Evolutionary conservation across 1,140 invertebrate species (phyloP).

Genomic region (Hyphantria cunea): DNA sequence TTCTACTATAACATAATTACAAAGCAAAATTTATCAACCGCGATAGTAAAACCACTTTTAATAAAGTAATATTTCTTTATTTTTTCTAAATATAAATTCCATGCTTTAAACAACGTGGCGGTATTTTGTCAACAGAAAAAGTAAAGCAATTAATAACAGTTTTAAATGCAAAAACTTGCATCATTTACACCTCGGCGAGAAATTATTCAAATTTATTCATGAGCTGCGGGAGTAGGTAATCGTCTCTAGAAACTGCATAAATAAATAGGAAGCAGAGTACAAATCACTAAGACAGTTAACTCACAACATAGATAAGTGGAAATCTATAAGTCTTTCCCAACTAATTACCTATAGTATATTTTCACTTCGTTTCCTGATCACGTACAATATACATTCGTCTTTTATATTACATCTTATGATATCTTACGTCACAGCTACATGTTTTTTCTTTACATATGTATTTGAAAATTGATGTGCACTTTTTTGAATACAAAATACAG

Average conservation of each 20-base stretch:
- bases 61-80: constrained; percentile 23
- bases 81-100: constrained; percentile 23
- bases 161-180: constrained; percentile 75
- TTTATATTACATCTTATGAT: too few relatives aligned
- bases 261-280: constrained; percentile 69
- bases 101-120: constrained; percentile 8
- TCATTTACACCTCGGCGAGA: constrained; percentile 67
- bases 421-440: too few relatives aligned
- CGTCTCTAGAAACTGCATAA: constrained; percentile 66
- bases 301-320: constrained; percentile 30
- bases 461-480: too few relatives aligned
- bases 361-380: constrained; percentile 20
- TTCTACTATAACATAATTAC: constrained; percentile 14
- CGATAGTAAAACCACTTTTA: constrained; percentile 10
- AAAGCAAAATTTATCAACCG: constrained; percentile 15
- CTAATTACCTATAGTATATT: constrained; percentile 18
- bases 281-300: constrained; percentile 55
- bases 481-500: too few relatives aligned
- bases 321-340: constrained; percentile 32
- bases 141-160: constrained; percentile 62
- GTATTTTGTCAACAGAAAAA: constrained; percentile 47
- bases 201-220: constrained; percentile 78
- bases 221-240: constrained; percentile 67
- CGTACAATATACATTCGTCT: too few relatives aligned
- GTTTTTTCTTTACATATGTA: too few relatives aligned